Base-by-base conservation (phyloP, 2,888 invertebrate genomes). In the Autographa gamma region DNA sequence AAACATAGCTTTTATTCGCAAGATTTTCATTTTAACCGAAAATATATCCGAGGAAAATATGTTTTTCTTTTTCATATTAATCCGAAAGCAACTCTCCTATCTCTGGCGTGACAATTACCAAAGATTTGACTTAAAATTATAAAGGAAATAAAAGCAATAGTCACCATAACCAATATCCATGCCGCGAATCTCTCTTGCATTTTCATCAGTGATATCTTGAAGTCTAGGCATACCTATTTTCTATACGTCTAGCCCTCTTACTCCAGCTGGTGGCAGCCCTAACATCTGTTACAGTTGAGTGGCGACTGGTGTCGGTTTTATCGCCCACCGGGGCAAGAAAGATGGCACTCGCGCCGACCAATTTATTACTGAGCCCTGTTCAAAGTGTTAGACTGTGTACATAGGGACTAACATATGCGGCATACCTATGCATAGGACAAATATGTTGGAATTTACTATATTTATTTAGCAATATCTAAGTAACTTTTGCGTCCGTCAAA, bases 271-370 rank as follows among this genome's bases (percentile, higher is more conserved):
- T 43, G 59, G 34, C 64, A 72, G 0, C 74, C 78, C 67, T 77
- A 54, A 9, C 48, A 8, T 34, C 54, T 68, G 64, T 78, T 68
- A 66, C 18, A 59, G 56, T 41, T 16, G 25, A 69, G 63, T 59
- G 71, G 66, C 32, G 60, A 56, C 52, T 71, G 52, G 63, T 64
- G 66, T 60, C 48, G 59, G 60, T 58, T 66, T 76, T 76, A 80
- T 76, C 58, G 70, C 64, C 48, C 38, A 48, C 58, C 60, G 64
- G 70, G n/a, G 38, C 52, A 52, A 63, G 60, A 56, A 65, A 43
- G 66, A 66, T 67, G 66, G 61, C 66, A 14, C 63, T 66, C 56
- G 48, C 59, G 19, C n/a, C 62, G 32, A 59, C 25, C 62, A 60
- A 73, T 79, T 67, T 69, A 73, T 73, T 71, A 25, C 64, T 1